Base-by-base conservation (phyloP, 2,888 invertebrate species). In the Neoitamus cyanurus region DNA sequence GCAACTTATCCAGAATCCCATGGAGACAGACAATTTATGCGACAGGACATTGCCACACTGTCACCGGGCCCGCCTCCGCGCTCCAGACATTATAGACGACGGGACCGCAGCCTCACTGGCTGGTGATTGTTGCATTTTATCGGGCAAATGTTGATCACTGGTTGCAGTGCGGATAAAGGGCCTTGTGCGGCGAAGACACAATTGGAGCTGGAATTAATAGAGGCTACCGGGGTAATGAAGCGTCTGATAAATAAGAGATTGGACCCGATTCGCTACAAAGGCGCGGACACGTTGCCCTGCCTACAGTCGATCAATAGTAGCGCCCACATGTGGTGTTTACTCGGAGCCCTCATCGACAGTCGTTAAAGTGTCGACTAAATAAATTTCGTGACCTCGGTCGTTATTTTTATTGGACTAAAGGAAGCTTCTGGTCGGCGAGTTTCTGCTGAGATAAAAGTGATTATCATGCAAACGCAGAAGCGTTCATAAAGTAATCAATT, bases 1-100 rank as follows among this genome's bases (percentile, higher is more conserved):
- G 82, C 82, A 82, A 82, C 82, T 82, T 82, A 82, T 82, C 69
- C 20, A 82, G 82, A 69, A 36, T 69, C 69, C 82, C 82, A 82
- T 82, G 82, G 82, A 20, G 82, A 69, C 82, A 82, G 82, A 82
- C 82, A 82, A 82, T 82, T 82, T 82, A 82, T 82, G 69, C 82
- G 82, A 69, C 69, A 82, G 82, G 82, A 82, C 82, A 82, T 69
- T 69, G 82, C 82, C 37, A 69, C 37, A 69, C 68, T 82, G 69
- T 82, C 82, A 82, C 28, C 31, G 25, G 30, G 15, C 20, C 36
- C 82, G 69, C 82, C 82, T 82, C 82, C 82, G 82, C 69, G 82
- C 37, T 68, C n/a, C 36, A 37, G 37, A 34, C 13, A 31, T 68
- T n/a, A 20, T 25, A 69, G 25, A 69, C 13, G 28, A 28, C 58